Evolutionary conservation across 1,140 invertebrate genomes (phyloP), one percentile per base, ranked within the genome.

Genomic region (Sweltsa coloradensis): DNA sequence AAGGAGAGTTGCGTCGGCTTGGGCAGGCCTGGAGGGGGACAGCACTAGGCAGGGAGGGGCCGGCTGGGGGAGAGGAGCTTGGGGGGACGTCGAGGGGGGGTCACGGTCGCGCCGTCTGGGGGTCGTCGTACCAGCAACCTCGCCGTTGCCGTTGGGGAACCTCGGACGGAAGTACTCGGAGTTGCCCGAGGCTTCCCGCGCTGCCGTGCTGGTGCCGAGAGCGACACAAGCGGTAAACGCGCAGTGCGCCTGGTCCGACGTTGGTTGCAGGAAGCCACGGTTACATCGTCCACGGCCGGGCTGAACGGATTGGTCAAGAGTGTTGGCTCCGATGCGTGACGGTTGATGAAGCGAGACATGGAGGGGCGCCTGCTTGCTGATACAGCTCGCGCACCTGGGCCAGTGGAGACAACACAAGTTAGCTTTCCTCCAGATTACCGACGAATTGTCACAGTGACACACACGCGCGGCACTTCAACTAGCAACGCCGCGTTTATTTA

Each of bases 331-430:
- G n/a, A 14, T 70, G 69, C 3, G 73, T 75, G 52, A 71, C 72
- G 11, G 74, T 76, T 23, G 74, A 75, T 19, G 73, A 77, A 34
- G 73, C 56, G 3, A 73, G 72, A 60, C 77, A 76, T 5, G 73
- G 72, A 44, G 74, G 72, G 0, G 71, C 69, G 81, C 82, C 19
- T 85, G 66, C 61, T 86, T 86, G 50, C 79, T 79, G 53, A 83
- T 77, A 57, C 83, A 87, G 55, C 79, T 83, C 55, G 76, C 73
- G 58, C 83, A 85, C 36, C 83, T n/a, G n/a, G n/a, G n/a, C n/a
- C n/a, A n/a, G n/a, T n/a, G n/a, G n/a, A n/a, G n/a, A n/a, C n/a
- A n/a, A n/a, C n/a, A n/a, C n/a, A n/a, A n/a, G n/a, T n/a, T n/a
- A n/a, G n/a, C n/a, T n/a, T n/a, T n/a, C n/a, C n/a, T n/a, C n/a